Conservation (phyloP, 2,888 invertebrate genomes). For the Cataglyphis livida region DNA sequence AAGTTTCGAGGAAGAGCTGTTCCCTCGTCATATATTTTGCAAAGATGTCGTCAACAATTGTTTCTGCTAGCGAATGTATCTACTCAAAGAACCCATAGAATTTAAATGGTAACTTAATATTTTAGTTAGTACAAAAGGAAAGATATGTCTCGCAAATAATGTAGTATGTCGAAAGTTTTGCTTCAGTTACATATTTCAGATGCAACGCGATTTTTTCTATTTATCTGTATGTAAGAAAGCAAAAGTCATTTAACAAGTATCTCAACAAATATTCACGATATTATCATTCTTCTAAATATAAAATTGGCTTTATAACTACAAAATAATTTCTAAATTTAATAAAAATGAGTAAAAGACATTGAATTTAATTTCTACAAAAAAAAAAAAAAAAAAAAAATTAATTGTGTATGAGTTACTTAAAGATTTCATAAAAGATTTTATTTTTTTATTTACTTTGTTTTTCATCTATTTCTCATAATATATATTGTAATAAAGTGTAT, state of each 20-base stretch:
- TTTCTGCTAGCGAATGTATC: background rate
- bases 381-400: background rate
- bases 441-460: background rate
- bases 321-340: background rate
- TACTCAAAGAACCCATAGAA: too few species aligned
- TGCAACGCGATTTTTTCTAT: background rate
- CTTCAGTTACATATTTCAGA: background rate
- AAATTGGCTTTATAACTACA: background rate
- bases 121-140: background rate
- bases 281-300: background rate
- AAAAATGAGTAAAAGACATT: background rate
- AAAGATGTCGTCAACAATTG: slow-evolving; percentile 1
- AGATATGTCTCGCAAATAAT: background rate
- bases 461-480: background rate
- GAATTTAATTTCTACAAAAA: background rate
- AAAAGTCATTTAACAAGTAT: background rate
- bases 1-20: slow-evolving; percentile 1
- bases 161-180: background rate
- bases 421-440: background rate
- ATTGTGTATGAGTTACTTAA: background rate
- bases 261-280: background rate
- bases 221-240: background rate
- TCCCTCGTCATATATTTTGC: background rate
- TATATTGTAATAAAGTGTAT: background rate
- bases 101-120: slow-evolving; percentile 19